A percentile compares a stretch with the other conserved stretches of the same genome.
These are phyloP conservation scores for Epinephelus lanceolatus DNA, from an alignment of 2,113 vertebrate genomes.

Conservation along the genomic window DNA sequence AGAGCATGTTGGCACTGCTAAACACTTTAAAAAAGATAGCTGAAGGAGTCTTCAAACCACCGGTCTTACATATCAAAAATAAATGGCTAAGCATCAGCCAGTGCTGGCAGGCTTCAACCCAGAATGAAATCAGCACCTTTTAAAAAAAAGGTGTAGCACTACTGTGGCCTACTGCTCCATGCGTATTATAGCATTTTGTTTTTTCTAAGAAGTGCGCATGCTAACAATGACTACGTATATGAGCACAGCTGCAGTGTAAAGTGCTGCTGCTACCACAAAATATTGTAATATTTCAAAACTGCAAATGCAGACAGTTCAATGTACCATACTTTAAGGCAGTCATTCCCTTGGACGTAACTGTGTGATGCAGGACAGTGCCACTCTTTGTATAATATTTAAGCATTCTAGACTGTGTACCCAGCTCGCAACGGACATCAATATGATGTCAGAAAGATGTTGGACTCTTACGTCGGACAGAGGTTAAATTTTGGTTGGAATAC, in stretches of 20 bases:
- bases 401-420: background rate
- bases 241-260: background rate
- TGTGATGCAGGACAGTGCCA: background rate
- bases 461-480: too few relatives aligned
- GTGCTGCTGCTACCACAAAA: background rate
- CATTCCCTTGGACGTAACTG: background rate
- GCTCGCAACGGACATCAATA: too few relatives aligned
- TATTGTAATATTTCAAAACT: background rate
- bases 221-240: background rate
- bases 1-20: background rate
- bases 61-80: conserved; percentile 14
- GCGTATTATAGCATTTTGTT: background rate
- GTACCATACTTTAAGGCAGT: background rate
- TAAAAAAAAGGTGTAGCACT: background rate
- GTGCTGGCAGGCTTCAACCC: conserved; percentile 10
- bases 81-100: conserved; percentile 22
- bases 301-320: background rate
- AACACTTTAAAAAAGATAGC: background rate
- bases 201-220: background rate
- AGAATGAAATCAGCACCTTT: conserved; percentile 17
- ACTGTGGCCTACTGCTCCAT: background rate
- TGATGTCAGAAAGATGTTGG: too few relatives aligned
- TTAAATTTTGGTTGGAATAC: too few relatives aligned
- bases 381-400: background rate
- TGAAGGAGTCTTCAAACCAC: background rate